Conservation (phyloP, 2,797 vertebrate genomes). For the Enteromius argenteus region DNA sequence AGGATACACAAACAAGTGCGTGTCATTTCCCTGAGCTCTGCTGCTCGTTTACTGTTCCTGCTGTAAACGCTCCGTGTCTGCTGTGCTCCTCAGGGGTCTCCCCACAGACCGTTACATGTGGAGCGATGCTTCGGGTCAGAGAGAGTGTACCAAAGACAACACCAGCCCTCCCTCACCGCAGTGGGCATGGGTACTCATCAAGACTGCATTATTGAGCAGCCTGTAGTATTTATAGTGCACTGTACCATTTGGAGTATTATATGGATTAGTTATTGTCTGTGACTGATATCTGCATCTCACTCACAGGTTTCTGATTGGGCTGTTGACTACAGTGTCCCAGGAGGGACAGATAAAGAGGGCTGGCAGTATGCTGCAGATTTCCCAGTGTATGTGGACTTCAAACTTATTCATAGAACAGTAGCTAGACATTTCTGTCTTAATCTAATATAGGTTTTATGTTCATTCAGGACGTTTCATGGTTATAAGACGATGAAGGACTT, state of each 20-base stretch:
- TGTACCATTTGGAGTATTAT: not conserved
- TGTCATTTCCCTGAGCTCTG: not conserved
- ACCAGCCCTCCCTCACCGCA: constrained; percentile 90
- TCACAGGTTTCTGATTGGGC: constrained; percentile 91
- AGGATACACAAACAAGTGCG: constrained; percentile 93
- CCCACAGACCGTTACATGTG: constrained; percentile 97
- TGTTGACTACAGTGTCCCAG: constrained; percentile 83
- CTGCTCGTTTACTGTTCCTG: not conserved
- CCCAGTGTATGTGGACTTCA: constrained; percentile 82
- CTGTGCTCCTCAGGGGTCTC: constrained; percentile 83
- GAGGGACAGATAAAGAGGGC: constrained; percentile 92
- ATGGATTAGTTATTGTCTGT: not conserved
- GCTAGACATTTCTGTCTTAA: not conserved
- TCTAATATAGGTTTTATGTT: constrained; percentile 31
- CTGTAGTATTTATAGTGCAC: not conserved
- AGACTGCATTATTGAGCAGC: not conserved
- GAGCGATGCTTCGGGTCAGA: constrained; percentile 91
- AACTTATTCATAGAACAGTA: not conserved
- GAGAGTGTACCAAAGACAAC: constrained; percentile 89
- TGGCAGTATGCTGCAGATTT: constrained; percentile 99
- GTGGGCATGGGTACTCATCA: constrained; percentile 89
- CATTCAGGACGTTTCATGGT: constrained; percentile 89
- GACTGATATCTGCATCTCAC: not conserved
- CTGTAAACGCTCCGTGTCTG: not conserved
- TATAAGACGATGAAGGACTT: constrained; percentile 99